phyloP scores from a whole-genome alignment of 2,113 vertebrate genomes.

The Phodopus roborovskii region DNA sequence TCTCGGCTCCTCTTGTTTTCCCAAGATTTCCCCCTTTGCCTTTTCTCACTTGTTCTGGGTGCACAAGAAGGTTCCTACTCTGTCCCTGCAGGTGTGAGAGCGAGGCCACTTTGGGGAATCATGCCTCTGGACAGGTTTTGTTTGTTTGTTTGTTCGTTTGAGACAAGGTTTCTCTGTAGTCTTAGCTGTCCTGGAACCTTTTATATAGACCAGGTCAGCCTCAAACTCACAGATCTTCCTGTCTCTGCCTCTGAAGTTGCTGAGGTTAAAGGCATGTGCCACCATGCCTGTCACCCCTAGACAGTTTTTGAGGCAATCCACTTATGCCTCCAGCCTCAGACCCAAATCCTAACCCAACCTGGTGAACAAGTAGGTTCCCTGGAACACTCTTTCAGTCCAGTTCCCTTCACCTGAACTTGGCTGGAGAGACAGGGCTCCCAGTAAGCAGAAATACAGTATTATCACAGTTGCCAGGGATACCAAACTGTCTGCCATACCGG shows the following conservation, averaged over 20 bases:
- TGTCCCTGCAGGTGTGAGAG: background rate
- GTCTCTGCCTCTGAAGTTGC: background rate
- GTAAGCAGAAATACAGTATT: background rate
- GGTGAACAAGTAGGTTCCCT: background rate
- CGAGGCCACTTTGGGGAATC: background rate
- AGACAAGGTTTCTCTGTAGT: background rate
- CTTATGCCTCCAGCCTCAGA: background rate
- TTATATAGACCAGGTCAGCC: background rate
- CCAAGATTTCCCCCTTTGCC: background rate
- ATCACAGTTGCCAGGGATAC: background rate
- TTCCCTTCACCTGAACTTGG: background rate
- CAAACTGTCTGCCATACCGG: background rate
- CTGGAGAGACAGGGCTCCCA: background rate
- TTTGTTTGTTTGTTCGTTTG: background rate
- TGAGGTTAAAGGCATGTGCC: background rate
- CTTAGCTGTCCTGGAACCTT: background rate
- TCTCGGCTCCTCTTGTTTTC: background rate
- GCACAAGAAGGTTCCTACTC: rapidly evolving
- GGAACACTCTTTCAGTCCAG: background rate
- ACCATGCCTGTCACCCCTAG: background rate
- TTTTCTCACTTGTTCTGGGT: background rate
- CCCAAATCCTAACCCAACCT: background rate
- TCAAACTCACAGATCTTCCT: background rate
- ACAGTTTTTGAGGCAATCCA: background rate
- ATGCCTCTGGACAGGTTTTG: background rate